Evolutionary conservation across 1,140 invertebrate genomes (phyloP).

Genomic region (Bombus waltoni): DNA sequence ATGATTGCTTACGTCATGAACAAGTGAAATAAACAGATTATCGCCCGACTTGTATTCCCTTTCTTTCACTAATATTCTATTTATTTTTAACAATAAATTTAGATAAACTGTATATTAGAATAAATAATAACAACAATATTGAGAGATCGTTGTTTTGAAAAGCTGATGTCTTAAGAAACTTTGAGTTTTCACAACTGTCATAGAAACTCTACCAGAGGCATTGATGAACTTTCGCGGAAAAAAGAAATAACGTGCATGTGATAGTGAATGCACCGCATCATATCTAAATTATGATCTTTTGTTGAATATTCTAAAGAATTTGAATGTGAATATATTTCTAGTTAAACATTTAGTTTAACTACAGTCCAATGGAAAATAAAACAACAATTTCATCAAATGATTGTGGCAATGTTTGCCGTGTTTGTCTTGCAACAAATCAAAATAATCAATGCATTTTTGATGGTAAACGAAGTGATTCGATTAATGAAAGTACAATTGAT

Average conservation of each 20-base stretch:
- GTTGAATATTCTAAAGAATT: background rate
- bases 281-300: conserved; percentile 13
- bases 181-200: conserved; percentile 4
- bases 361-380: conserved; percentile 24
- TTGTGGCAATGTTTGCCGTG: conserved; percentile 60
- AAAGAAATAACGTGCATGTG: conserved; percentile 13
- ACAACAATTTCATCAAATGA: background rate
- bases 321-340: conserved; percentile 20
- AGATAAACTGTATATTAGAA: background rate
- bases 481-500: conserved; percentile 26
- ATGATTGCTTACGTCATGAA: conserved; percentile 39
- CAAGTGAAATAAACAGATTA: conserved; percentile 7
- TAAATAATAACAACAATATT: background rate
- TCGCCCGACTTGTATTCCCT: too few relatives aligned
- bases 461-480: conserved; percentile 23
- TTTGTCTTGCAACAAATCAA: conserved; percentile 68
- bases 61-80: background rate
- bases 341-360: conserved; percentile 16
- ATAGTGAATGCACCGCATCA: conserved; percentile 5
- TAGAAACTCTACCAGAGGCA: conserved; percentile 37
- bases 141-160: background rate
- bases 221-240: conserved; percentile 11
- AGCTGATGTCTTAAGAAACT: background rate
- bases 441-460: conserved; percentile 72
- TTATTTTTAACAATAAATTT: background rate